Evolutionary conservation across 2,113 vertebrate genomes (phyloP).

Genomic region (Pangasianodon gigas): DNA sequence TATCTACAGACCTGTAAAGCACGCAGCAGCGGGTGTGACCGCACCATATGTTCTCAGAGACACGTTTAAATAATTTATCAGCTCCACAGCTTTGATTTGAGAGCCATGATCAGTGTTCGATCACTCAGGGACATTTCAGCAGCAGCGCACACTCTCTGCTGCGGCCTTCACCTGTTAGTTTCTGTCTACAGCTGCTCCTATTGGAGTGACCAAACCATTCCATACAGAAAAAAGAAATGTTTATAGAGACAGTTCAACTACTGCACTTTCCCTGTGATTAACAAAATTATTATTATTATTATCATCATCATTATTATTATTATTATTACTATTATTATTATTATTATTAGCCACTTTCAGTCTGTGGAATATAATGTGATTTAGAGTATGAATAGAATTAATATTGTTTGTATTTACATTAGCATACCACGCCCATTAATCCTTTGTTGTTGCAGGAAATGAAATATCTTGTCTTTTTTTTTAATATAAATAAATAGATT

Average conservation of each 20-base stretch:
- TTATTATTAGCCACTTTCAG: neutral
- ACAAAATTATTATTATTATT: neutral
- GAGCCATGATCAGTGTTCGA: constrained; percentile 49
- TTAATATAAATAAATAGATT: neutral
- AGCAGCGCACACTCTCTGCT: neutral
- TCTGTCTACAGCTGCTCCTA: neutral
- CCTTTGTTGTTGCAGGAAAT: neutral
- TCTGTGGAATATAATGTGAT: neutral
- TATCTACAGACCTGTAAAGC: constrained; percentile 16
- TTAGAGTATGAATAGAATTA: neutral
- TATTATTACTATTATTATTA: neutral
- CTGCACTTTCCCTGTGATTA: neutral
- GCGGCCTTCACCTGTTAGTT: constrained; percentile 6
- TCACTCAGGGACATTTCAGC: constrained; percentile 34
- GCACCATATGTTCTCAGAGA: constrained; percentile 34
- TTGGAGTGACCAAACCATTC: neutral
- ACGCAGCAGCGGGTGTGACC: constrained; percentile 30
- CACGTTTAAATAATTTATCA: constrained; percentile 52
- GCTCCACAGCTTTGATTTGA: constrained; percentile 47
- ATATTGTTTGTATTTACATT: neutral
- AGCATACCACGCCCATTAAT: neutral
- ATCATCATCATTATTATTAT: neutral
- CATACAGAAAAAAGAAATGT: neutral
- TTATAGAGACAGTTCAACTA: neutral
- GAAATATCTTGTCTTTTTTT: neutral